Evolutionary conservation across 2,797 vertebrate species (phyloP), one percentile per base, ranked within the genome.

Genomic region (Poliocrania exsul): DNA sequence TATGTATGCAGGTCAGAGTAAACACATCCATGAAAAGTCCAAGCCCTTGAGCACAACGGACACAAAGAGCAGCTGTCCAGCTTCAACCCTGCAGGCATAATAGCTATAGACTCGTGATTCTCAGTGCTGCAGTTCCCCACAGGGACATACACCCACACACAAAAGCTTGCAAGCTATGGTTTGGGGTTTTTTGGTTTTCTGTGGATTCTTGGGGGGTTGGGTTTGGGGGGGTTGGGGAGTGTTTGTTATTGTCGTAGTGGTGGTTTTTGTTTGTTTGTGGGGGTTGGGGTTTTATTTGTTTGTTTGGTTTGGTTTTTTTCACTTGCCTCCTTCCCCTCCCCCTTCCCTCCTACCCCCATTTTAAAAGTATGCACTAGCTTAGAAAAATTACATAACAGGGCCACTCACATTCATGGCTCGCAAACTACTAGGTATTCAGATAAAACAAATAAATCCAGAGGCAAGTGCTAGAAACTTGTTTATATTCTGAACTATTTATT

Each of bases 51-150:
- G 61, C 75, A 95, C 79, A 91, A 96, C 60, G 74, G 79, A 93
- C 64, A 85, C 67, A 95, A 95, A 92, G 65, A 93, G 72, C 86
- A 93, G 87, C 81, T 62, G 72, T 78, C 65, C 95, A 88, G 88
- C 65, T 89, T 80, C 78, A 92, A 54, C 61, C 23, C 80, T 50
- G 61, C 26, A 56, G 47, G 66, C 66, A 78, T 69, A 93, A 93
- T 86, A 86, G 90, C 80, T 71, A 71, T 28, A 72, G 57, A n/a
- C 54, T 58, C 24, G 61, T 54, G 85, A 93, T 90, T 92, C 87
- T 89, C 72, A 51, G 37, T 0, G 0, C 53, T 54, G 54, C 83
- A 71, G 78, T 82, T 94, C 88, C 81, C 84, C 57, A 86, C 78
- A 67, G 84, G 67, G 88, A 29, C 81, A 78, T 73, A 88, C 60